A percentile compares a stretch with the other conserved stretches of the same genome.
Evolutionary conservation across 2,888 invertebrate species (phyloP).

Genomic region (Phortica magna): DNA sequence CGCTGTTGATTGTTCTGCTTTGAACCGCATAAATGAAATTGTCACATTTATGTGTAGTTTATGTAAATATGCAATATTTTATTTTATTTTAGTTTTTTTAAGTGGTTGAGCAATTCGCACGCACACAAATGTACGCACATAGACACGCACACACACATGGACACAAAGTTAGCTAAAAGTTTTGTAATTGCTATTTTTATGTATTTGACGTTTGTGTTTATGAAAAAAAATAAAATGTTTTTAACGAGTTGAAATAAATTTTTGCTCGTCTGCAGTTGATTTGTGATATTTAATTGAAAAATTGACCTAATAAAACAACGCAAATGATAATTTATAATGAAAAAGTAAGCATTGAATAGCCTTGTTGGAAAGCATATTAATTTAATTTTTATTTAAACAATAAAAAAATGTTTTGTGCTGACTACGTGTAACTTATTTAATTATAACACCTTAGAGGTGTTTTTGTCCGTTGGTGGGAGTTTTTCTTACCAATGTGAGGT

Average conservation of each 20-base stretch:
- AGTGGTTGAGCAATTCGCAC: background rate
- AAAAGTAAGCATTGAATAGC: too few relatives aligned
- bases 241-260: background rate
- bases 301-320: background rate
- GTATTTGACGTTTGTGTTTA: constrained; percentile 9
- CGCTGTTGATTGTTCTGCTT: background rate
- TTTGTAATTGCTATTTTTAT: constrained; percentile 14
- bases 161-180: background rate
- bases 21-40: constrained; percentile 56
- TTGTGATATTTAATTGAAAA: background rate
- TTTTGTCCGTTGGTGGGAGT: too few relatives aligned
- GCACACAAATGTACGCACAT: background rate
- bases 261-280: constrained; percentile 3
- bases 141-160: background rate
- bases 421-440: too few relatives aligned
- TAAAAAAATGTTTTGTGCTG: too few relatives aligned
- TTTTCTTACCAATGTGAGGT: too few relatives aligned
- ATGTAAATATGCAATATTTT: constrained; percentile 56
- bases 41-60: constrained; percentile 69
- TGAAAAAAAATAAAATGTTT: background rate
- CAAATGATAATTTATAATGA: background rate
- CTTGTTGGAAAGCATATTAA: too few relatives aligned
- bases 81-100: constrained; percentile 16
- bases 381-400: too few relatives aligned
- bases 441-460: too few relatives aligned